These are phyloP conservation scores for Oscheius myriophilus DNA, from an alignment of 2,888 invertebrate genomes.

Conservation along the genomic window DNA sequence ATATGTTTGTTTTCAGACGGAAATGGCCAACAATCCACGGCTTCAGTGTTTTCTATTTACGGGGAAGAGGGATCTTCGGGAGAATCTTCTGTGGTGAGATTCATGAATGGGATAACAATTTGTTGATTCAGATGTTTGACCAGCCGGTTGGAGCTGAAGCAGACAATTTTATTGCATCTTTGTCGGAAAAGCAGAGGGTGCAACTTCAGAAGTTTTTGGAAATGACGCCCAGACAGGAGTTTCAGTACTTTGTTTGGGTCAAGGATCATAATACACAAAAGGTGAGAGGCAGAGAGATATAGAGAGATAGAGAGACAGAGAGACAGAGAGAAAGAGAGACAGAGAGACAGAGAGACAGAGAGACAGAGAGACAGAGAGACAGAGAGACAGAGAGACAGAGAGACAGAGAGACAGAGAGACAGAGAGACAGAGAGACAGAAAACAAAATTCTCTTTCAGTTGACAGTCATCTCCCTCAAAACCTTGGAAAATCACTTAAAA, in stretches of 20 bases:
- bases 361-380: neutral
- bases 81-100: conserved; percentile 28
- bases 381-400: conserved; percentile 3
- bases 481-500: conserved; percentile 52
- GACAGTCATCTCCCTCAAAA: conserved; percentile 53
- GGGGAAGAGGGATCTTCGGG: conserved; percentile 44
- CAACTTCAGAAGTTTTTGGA: conserved; percentile 50
- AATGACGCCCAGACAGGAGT: conserved; percentile 47
- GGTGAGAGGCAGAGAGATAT: no score
- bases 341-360: neutral
- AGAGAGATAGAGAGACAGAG: no score
- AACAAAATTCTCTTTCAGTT: conserved; percentile 34
- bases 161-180: conserved; percentile 48
- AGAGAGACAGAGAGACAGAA: neutral
- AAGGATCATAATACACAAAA: conserved; percentile 29
- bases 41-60: conserved; percentile 52
- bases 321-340: no score
- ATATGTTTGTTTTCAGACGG: neutral
- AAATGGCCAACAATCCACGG: conserved; percentile 27
- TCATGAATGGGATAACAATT: neutral
- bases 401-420: neutral
- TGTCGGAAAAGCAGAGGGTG: conserved; percentile 47
- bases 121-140: conserved; percentile 25
- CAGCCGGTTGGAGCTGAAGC: conserved; percentile 56
- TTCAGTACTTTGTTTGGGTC: conserved; percentile 55